phyloP scores from a whole-genome alignment of 2,797 vertebrate genomes.

The Mormyrops boulengeri region DNA sequence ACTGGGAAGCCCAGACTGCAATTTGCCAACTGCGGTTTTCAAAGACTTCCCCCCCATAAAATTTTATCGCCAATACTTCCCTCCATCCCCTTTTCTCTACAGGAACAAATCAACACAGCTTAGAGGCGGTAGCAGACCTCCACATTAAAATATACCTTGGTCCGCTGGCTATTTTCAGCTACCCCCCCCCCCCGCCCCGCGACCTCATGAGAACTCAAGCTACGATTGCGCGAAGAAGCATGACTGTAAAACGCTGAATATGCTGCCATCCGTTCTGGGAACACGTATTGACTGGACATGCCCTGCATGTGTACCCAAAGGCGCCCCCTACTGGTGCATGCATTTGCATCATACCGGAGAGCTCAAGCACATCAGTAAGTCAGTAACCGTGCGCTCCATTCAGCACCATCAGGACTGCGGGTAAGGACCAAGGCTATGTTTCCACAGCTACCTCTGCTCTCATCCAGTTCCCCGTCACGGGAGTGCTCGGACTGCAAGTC shows the following conservation, averaged over 20 bases:
- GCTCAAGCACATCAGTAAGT: background rate
- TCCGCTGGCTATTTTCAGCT: background rate
- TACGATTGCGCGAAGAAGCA: background rate
- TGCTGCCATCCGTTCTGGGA: background rate
- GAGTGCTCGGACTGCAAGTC: slow-evolving; percentile 82
- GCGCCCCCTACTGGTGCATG: background rate
- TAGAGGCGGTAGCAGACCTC: background rate
- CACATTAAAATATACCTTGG: background rate
- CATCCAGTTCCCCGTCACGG: slow-evolving; percentile 86
- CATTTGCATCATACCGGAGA: background rate
- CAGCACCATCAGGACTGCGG: background rate
- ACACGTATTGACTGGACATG: background rate
- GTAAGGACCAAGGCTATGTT: background rate
- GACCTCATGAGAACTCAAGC: background rate
- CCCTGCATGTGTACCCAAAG: background rate
- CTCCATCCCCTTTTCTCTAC: background rate
- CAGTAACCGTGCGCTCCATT: background rate
- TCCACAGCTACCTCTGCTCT: slow-evolving; percentile 73
- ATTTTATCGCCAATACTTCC: background rate
- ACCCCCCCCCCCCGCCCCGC: background rate
- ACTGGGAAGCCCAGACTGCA: background rate
- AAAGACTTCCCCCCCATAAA: background rate
- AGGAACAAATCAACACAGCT: background rate
- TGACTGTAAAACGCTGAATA: background rate
- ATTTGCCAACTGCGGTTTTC: background rate